phyloP scores from a whole-genome alignment of 2,113 vertebrate genomes.

The Ceuthmochares aereus region DNA sequence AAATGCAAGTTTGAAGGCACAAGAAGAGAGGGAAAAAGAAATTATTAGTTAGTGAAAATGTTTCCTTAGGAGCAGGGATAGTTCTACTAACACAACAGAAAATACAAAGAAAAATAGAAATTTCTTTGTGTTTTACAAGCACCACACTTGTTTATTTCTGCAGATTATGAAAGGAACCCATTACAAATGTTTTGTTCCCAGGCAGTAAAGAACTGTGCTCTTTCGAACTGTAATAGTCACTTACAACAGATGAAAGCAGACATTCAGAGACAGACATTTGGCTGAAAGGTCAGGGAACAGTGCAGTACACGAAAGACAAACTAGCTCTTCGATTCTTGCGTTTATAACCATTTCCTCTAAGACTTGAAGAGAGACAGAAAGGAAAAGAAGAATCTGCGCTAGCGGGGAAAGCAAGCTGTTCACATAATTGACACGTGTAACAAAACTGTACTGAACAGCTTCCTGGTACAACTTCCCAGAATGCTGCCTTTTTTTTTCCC shows the following conservation, averaged over 20 bases:
- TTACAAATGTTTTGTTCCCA: conserved; percentile 15
- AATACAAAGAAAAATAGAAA: conserved; percentile 33
- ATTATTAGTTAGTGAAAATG: conserved; percentile 78
- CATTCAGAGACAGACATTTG: conserved; percentile 42
- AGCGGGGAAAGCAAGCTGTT: not conserved
- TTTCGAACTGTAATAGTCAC: conserved; percentile 38
- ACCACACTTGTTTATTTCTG: conserved; percentile 42
- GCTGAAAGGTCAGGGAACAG: conserved; percentile 52
- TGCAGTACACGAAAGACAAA: conserved; percentile 17
- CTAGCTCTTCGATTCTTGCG: not conserved
- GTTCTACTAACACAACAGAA: not conserved
- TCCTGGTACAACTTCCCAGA: not conserved
- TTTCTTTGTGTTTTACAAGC: not conserved
- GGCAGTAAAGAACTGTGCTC: conserved; percentile 20
- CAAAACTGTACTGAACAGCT: not conserved
- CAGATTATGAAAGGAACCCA: not conserved
- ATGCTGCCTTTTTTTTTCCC: not conserved
- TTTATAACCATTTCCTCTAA: conserved; percentile 29
- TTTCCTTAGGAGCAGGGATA: conserved; percentile 48
- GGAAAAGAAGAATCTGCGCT: not conserved
- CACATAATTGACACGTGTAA: not conserved
- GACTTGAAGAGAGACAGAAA: conserved; percentile 34
- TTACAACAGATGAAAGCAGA: conserved; percentile 49
- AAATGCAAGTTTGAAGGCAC: conserved; percentile 62
- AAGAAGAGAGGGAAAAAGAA: conserved; percentile 66